These are phyloP conservation scores for Stichopus chloronotus DNA, from an alignment of 35 echinoderm and acorn worm species.

Conservation along the genomic window DNA sequence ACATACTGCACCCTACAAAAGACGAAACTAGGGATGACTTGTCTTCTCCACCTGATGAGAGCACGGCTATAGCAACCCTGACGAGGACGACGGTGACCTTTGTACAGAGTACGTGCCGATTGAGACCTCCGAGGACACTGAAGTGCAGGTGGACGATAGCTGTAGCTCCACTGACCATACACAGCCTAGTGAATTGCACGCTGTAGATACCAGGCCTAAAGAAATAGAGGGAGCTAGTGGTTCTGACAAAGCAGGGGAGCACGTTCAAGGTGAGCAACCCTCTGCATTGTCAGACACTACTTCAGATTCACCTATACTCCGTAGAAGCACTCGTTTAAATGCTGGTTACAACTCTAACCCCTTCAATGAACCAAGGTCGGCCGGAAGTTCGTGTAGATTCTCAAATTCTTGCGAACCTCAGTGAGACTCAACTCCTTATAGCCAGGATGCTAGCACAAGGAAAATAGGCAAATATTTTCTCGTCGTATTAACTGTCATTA, in stretches of 20 bases:
- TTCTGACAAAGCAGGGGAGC: conserved; percentile 47
- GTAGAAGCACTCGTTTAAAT: conserved; percentile 6
- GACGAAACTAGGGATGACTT: neutral
- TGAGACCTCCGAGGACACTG: neutral
- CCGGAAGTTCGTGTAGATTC: conserved; percentile 3
- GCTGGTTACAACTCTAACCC: conserved; percentile 29
- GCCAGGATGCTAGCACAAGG: conserved; percentile 16
- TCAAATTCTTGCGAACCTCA: conserved; percentile 3
- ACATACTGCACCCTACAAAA: neutral
- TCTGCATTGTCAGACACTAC: conserved; percentile 2
- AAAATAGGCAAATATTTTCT: neutral
- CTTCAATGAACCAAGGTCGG: conserved; percentile 19
- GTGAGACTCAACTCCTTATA: conserved; percentile 41
- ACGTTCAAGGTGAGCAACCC: neutral
- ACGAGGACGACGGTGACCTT: neutral
- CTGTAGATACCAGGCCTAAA: no score
- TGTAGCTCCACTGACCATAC: no score
- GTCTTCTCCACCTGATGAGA: no score
- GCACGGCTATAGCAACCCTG: no score
- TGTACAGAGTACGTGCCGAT: neutral
- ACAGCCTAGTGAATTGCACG: neutral
- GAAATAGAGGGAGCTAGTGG: no score
- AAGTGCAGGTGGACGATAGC: no score
- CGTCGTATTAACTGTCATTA: no score
- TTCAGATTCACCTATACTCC: neutral